phyloP scores from a whole-genome alignment of 2,113 vertebrate genomes.

The Stegastes partitus region DNA sequence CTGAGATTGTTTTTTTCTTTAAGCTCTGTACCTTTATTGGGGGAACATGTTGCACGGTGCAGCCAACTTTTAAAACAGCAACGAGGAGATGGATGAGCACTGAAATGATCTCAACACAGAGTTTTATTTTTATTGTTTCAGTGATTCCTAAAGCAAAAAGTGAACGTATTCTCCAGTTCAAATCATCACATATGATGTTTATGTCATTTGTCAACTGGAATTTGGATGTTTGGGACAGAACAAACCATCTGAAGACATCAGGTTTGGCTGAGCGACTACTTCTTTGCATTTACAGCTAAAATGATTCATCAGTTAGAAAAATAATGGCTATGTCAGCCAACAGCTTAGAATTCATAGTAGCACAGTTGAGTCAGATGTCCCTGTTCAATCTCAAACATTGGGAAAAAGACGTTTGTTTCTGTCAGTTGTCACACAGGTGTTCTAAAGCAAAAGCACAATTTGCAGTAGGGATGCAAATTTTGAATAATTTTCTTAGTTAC shows the following conservation, averaged over 20 bases:
- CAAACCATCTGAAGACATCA: not conserved
- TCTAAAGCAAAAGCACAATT: no score
- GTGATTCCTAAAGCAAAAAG: not conserved
- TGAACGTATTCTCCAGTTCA: not conserved
- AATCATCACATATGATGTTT: not conserved
- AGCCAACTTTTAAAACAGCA: not conserved
- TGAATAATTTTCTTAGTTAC: no score
- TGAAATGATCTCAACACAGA: not conserved
- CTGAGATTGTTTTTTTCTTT: conserved; percentile 3
- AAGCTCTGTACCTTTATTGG: conserved; percentile 5
- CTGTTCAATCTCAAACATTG: no score
- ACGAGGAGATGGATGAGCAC: not conserved
- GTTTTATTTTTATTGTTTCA: not conserved
- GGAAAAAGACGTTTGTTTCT: no score
- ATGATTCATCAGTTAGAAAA: not conserved
- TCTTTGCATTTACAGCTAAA: not conserved
- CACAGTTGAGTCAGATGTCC: no score
- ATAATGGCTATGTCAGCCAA: not conserved
- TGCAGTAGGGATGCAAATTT: no score
- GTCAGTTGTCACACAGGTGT: no score
- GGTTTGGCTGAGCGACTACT: not conserved
- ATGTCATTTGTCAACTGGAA: not conserved
- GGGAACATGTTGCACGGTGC: not conserved
- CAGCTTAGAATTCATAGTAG: not conserved
- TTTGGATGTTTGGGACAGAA: not conserved